phyloP scores from a whole-genome alignment of 1,140 invertebrate genomes.

The Drusus annulatus region DNA sequence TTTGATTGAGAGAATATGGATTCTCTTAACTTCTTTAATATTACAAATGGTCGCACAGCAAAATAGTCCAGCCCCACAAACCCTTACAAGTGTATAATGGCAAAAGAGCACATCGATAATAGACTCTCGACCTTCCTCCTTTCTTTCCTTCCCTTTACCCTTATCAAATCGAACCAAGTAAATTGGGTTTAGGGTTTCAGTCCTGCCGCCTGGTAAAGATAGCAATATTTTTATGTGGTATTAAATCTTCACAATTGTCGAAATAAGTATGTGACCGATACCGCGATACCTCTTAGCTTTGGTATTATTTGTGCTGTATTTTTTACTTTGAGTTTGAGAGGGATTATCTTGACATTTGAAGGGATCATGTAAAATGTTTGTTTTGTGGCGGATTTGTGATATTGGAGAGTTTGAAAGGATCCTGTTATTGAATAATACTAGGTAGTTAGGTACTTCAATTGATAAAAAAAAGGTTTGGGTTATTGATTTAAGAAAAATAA shows the following conservation, averaged over 20 bases:
- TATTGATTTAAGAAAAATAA: too few species aligned
- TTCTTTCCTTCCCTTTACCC: conserved; percentile 37
- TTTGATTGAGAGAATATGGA: too few species aligned
- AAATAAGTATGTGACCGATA: conserved; percentile 18
- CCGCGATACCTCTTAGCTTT: background rate
- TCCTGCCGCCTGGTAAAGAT: conserved; percentile 33
- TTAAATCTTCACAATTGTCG: conserved; percentile 24
- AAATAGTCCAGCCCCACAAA: conserved; percentile 6
- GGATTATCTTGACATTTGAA: conserved; percentile 40
- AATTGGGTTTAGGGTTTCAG: conserved; percentile 56
- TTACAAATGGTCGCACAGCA: background rate
- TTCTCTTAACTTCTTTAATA: too few species aligned
- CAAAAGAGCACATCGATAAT: too few species aligned
- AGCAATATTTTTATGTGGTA: conserved; percentile 48
- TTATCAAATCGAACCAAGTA: conserved; percentile 54
- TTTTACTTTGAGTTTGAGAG: conserved; percentile 26
- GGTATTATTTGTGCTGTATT: conserved; percentile 11
- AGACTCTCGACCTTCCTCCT: too few species aligned
- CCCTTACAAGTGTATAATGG: conserved; percentile 18
- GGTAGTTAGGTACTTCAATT: too few species aligned
- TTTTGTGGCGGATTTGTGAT: conserved; percentile 12
- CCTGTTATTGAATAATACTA: conserved; percentile 4
- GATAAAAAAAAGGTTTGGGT: too few species aligned
- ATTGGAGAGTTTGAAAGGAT: background rate
- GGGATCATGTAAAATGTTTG: conserved; percentile 13